Base-by-base conservation (phyloP, 2,113 vertebrate genomes). In the Phyllostomus hastatus region DNA sequence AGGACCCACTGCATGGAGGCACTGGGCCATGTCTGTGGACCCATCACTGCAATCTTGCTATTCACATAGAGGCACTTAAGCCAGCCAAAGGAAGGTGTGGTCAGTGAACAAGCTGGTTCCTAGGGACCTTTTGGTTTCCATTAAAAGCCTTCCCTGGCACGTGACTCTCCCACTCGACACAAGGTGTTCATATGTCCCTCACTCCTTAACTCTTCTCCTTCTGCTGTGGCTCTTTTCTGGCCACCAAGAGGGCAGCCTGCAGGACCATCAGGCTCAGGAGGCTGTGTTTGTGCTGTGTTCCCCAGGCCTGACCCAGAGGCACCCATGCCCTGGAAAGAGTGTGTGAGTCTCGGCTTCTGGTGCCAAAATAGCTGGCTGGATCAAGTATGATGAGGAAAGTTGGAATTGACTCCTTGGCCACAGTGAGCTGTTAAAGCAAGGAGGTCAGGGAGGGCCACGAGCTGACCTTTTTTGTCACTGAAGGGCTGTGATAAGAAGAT, bases 391-490 rank as follows among this genome's bases (percentile, higher is more conserved):
- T 1, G 19, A 61, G 20, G 43, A 46, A 26, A 16, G 52, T 19
- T 7, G 41, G 20, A 24, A 14, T 7, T 28, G 35, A 43, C 0
- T 10, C 10, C 41, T 48, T 1, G 1, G 72, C n/a, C 41, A 0
- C 12, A 12, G 1, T 0, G 8, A 48, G 41, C 33, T 12, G n/a
- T 48, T 17, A n/a, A 75, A 48, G 14, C n/a, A 1, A 2, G 11
- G 19, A 14, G 72, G 46, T 31, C 50, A 38, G 76, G 61, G 48
- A 26, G 19, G 46, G 46, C 61, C 59, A 1, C 0, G 46, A 43
- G 16, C 28, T 8, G 24, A 2, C 3, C 7, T 0, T 43, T 43
- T 31, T 59, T 33, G 43, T 41, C 69, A 15, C 33, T 4, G 16
- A 59, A 22, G 41, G 46, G 22, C 50, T 12, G 11, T 38, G 16